Evolutionary conservation across 2,888 invertebrate species (phyloP).

Genomic region (Phytoseiulus persimilis): DNA sequence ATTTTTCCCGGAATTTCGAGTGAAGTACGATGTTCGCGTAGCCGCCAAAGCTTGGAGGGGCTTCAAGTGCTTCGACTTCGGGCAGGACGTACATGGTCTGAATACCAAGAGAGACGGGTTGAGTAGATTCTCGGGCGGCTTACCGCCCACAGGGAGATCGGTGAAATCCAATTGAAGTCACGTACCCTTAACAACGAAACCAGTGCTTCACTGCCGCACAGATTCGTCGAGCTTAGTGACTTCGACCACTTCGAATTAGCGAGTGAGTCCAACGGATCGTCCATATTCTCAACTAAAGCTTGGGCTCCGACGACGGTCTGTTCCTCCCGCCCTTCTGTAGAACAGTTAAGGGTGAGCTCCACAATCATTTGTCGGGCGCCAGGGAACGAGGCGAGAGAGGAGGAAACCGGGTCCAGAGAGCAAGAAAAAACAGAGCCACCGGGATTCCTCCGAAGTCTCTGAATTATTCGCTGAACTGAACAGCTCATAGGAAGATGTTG

Average conservation of each 20-base stretch:
- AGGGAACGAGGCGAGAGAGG: not conserved
- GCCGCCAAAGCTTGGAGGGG: not conserved
- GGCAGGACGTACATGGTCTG: conserved; percentile 26
- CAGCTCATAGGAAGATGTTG: no score
- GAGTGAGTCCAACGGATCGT: conserved; percentile 33
- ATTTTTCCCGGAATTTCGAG: conserved; percentile 32
- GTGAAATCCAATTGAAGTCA: not conserved
- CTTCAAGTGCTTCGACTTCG: not conserved
- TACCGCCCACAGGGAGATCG: not conserved
- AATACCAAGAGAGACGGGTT: not conserved
- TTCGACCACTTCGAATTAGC: conserved; percentile 21
- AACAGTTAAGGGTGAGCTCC: not conserved
- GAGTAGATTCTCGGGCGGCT: not conserved
- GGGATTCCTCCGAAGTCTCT: not conserved
- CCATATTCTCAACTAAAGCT: conserved; percentile 10
- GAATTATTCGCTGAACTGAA: not conserved
- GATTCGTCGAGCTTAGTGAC: conserved; percentile 28
- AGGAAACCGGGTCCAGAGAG: not conserved
- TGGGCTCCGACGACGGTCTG: conserved; percentile 24
- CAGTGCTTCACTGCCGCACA: conserved; percentile 34
- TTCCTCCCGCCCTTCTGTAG: not conserved
- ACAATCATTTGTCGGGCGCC: not conserved
- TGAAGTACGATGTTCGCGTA: conserved; percentile 20
- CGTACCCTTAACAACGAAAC: conserved; percentile 22
- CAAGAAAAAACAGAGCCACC: not conserved